Evolutionary conservation across 2,113 vertebrate genomes (phyloP), one percentile per base, ranked within the genome.

Genomic region (Struthidea cinerea): DNA sequence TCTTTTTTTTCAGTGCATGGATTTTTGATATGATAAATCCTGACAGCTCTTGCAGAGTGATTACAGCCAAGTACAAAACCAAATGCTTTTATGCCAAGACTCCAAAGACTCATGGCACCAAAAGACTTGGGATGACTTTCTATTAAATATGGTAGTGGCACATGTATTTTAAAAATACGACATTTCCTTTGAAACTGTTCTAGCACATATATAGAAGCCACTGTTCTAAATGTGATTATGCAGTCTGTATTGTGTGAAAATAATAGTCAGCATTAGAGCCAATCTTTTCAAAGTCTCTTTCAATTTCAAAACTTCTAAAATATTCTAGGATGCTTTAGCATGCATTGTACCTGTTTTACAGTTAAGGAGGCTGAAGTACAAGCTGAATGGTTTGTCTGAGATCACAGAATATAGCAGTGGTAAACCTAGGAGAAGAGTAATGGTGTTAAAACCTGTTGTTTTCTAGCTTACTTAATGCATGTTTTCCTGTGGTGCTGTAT

Each of bases 31-130:
- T 46, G 79, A 84, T 88, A 85, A 83, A 94, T 71, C 49, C 56
- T 94, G 97, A 94, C 94, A 94, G 94, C 63, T 94, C 94, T 88
- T 67, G 64, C 37, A 50, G 95, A 91, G 87, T 70, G 75, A 84
- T 94, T 95, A 65, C 73, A 78, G 12, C 35, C 35, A 44, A 47
- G 23, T 68, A 71, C 46, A 95, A 96, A 96, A 41, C 6, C 59
- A 88, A 93, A 56, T 73, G 90, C 84, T 89, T 95, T 94, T 84
- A 57, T 87, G 33, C 33, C 30, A 39, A 46, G 28, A 20, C 33
- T 85, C 61, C 30, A 60, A 73, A 85, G 64, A 50, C 33, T 71
- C 8, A 16, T 5, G 27, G 76, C 65, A 89, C 61, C 63, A 69
- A 87, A 89, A 89, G 35, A 37, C 30, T 19, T 71, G 27, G 53